These are phyloP conservation scores for Neotragus moschatus DNA, from an alignment of 2,113 vertebrate species.

Conservation along the genomic window DNA sequence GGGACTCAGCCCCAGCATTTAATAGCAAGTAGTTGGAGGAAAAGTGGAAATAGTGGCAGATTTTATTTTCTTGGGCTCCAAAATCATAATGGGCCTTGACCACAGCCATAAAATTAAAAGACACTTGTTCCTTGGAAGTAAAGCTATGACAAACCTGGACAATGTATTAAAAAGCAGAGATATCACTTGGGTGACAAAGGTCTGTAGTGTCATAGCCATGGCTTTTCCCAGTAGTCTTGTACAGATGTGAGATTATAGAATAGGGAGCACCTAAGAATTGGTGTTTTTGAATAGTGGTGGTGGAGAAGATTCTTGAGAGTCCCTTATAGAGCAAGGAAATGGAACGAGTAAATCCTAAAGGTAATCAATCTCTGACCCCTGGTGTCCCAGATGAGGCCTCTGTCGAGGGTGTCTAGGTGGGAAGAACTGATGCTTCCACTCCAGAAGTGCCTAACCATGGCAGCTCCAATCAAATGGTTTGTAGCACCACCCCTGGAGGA, in stretches of 20 bases:
- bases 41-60: background rate
- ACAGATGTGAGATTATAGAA: background rate
- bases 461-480: background rate
- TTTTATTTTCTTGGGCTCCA: background rate
- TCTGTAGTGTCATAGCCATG: background rate
- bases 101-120: background rate
- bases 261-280: background rate
- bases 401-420: background rate
- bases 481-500: background rate
- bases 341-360: background rate
- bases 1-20: background rate
- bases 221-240: background rate
- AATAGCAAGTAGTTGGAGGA: background rate
- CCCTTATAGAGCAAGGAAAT: background rate
- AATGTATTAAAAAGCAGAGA: background rate
- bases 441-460: background rate
- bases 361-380: background rate
- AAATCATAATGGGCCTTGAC: background rate
- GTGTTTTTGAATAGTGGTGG: background rate
- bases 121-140: background rate
- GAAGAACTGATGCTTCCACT: background rate
- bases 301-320: background rate
- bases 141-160: background rate
- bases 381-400: background rate
- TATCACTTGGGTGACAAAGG: background rate